Evolutionary conservation across 2,888 invertebrate species (phyloP).

Genomic region (Protonemura montana): DNA sequence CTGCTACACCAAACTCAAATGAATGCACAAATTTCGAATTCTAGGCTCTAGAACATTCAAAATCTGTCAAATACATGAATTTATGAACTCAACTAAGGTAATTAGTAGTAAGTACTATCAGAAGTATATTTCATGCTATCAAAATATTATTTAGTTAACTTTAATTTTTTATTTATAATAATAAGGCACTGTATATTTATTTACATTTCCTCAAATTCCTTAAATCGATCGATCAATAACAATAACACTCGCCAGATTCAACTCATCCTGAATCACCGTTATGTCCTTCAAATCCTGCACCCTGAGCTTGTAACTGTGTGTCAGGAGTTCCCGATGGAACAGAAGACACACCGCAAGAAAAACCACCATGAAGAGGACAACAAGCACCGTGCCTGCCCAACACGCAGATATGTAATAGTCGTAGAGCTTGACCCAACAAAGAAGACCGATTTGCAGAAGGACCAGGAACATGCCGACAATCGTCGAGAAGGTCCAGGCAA

Average conservation of each 20-base stretch:
- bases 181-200: no score
- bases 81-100: no score
- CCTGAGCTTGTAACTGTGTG: slow-evolving; percentile 58
- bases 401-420: slow-evolving; percentile 56
- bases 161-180: no score
- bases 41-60: no score
- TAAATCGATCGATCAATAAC: background rate
- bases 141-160: no score
- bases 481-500: slow-evolving; percentile 68
- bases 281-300: slow-evolving; percentile 33
- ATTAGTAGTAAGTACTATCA: no score
- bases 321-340: slow-evolving; percentile 64
- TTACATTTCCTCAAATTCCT: no score
- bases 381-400: slow-evolving; percentile 60
- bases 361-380: slow-evolving; percentile 64
- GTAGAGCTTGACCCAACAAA: slow-evolving; percentile 68
- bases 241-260: background rate
- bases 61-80: no score
- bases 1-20: no score
- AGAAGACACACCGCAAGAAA: slow-evolving; percentile 65
- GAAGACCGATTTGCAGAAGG: slow-evolving; percentile 65
- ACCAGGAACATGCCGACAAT: slow-evolving; percentile 69
- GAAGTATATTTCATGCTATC: no score
- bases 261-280: background rate
- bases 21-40: no score